Evolutionary conservation across 2,888 invertebrate species (phyloP).

Genomic region (Siphlonurus alternatus): DNA sequence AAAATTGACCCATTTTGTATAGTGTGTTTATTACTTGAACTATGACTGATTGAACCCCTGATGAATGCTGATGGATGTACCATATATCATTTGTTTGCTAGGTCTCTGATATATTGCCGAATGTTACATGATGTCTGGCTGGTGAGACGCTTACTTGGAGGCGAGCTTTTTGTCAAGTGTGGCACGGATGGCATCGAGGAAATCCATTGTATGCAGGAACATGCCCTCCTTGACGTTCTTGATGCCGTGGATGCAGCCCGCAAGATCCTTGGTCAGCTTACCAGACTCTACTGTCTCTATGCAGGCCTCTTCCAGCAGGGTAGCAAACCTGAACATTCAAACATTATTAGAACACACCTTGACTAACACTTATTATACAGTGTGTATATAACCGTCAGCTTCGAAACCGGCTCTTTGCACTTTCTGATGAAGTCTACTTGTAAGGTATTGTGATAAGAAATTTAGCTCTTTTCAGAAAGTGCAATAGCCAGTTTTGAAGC

Average conservation of each 20-base stretch:
- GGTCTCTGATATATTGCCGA: not conserved
- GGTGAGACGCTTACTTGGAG: constrained; percentile 2
- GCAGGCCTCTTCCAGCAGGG: constrained; percentile 61
- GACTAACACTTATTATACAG: not conserved
- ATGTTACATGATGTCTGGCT: not conserved
- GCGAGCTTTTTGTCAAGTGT: constrained; percentile 37
- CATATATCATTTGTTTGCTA: not conserved
- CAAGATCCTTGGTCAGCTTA: constrained; percentile 78
- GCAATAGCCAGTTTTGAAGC: too few species aligned
- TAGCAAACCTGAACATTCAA: constrained; percentile 36
- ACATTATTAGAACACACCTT: not conserved
- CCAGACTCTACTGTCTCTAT: constrained; percentile 67
- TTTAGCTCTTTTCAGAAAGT: too few species aligned
- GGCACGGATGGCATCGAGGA: constrained; percentile 63
- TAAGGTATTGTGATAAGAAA: constrained; percentile 41
- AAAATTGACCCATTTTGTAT: not conserved
- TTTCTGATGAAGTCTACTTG: constrained; percentile 12
- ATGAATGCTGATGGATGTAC: not conserved
- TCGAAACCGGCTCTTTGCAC: too few species aligned
- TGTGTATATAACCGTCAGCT: not conserved
- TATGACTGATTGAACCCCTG: too few species aligned
- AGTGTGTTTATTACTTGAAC: not conserved
- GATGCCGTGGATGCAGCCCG: constrained; percentile 69
- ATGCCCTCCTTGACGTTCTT: constrained; percentile 65
- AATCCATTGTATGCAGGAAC: constrained; percentile 72